Conservation (phyloP, 1,140 invertebrate genomes). For the Plutomurus gul region DNA sequence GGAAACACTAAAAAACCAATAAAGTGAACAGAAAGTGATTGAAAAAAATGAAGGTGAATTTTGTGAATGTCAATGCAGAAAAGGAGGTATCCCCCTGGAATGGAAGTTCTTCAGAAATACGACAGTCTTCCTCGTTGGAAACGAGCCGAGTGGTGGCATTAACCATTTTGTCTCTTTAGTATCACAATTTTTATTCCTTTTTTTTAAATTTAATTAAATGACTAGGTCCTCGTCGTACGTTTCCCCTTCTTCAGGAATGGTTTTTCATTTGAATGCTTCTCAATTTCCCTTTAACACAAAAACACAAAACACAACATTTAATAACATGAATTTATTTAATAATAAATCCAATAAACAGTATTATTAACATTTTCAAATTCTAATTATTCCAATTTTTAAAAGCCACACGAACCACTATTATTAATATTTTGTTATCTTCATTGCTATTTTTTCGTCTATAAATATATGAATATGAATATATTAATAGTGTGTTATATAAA, state of each 20-base stretch:
- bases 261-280: conserved; percentile 5
- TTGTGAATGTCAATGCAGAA: conserved; percentile 40
- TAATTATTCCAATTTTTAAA: not conserved
- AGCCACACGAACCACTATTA: not conserved
- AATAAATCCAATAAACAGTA: no score
- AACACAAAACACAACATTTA: no score
- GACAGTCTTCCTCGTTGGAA: conserved; percentile 45
- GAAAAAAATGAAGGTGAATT: not conserved
- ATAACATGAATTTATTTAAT: no score
- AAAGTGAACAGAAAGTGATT: not conserved
- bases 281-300: not conserved
- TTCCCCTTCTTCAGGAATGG: not conserved
- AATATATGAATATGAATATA: no score
- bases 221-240: not conserved
- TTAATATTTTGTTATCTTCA: no score
- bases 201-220: not conserved
- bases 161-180: not conserved
- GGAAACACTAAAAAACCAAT: not conserved
- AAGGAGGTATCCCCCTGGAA: conserved; percentile 49
- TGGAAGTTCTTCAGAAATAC: conserved; percentile 52
- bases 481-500: no score
- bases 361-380: not conserved
- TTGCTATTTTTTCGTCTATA: no score
- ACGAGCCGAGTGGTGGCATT: conserved; percentile 42
- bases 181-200: not conserved